A percentile compares a stretch with the other conserved stretches of the same genome.
Evolutionary conservation across 2,113 vertebrate species (phyloP).

Genomic region (Penelope pileata): DNA sequence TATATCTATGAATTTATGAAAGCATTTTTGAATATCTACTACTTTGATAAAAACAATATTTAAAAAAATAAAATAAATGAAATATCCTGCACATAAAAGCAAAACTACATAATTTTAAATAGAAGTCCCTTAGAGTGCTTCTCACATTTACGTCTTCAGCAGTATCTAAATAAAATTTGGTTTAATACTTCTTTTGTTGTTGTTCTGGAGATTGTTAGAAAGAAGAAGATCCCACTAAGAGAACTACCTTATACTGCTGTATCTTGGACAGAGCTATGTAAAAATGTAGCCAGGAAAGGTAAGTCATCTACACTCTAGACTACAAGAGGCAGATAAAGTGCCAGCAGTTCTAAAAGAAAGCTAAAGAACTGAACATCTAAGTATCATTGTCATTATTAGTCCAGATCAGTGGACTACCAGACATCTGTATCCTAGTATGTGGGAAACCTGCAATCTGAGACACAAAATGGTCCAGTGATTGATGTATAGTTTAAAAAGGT

Average conservation of each 20-base stretch:
- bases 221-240: not conserved
- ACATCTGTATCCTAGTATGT: not conserved
- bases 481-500: not conserved
- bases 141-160: not conserved
- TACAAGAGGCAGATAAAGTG: not conserved
- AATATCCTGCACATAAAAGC: not conserved
- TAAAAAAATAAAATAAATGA: not conserved
- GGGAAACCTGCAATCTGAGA: not conserved
- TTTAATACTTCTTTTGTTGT: not conserved
- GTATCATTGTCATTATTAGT: not conserved
- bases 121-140: not conserved
- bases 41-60: not conserved
- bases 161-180: not conserved
- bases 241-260: not conserved
- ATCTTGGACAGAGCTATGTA: not conserved
- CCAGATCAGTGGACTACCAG: not conserved
- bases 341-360: not conserved
- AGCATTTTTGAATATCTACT: not conserved
- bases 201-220: not conserved
- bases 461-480: not conserved
- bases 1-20: not conserved
- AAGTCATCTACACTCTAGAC: not conserved
- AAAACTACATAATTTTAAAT: not conserved
- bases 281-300: not conserved
- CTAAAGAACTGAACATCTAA: not conserved